A percentile compares a stretch with the other conserved stretches of the same genome.
Conservation (phyloP, 2,113 vertebrate species). For the Proteles cristata region DNA sequence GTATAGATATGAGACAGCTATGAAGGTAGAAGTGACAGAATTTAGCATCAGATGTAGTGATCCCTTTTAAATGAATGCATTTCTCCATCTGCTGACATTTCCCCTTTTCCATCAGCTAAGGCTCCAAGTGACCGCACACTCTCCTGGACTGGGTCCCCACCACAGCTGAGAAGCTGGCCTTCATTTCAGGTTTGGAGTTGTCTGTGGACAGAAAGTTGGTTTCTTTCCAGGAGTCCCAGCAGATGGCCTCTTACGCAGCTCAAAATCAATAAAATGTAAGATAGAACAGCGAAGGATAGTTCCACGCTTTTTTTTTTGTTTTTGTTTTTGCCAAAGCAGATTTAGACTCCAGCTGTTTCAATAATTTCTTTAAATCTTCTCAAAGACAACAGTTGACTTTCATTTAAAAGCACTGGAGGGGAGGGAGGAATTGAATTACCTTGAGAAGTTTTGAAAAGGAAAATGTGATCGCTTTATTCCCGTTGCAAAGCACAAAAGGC, state of each 20-base stretch:
- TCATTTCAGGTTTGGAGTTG: conserved; percentile 15
- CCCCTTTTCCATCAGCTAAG: not conserved
- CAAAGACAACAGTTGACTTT: conserved; percentile 71
- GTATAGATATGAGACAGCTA: not conserved
- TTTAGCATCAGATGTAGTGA: not conserved
- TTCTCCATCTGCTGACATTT: conserved; percentile 48
- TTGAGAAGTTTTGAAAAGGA: conserved; percentile 50
- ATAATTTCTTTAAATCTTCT: conserved; percentile 67
- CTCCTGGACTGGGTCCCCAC: not conserved
- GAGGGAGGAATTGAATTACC: conserved; percentile 61
- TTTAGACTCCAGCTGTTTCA: conserved; percentile 64
- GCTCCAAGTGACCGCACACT: not conserved
- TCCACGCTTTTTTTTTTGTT: not conserved
- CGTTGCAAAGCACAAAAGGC: conserved; percentile 37
- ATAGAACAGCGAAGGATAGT: conserved; percentile 46
- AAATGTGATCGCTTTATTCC: conserved; percentile 49
- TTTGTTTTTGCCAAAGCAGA: conserved; percentile 40
- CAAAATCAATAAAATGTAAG: conserved; percentile 70
- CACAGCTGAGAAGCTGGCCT: not conserved
- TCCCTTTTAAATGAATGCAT: conserved; percentile 2
- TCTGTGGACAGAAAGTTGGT: conserved; percentile 58
- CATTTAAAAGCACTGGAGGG: conserved; percentile 48
- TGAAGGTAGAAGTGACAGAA: not conserved
- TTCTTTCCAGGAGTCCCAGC: conserved; percentile 59
- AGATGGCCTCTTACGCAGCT: conserved; percentile 51